Base-by-base conservation (phyloP, 2,113 vertebrate species). In the Syngnathus scovelli region DNA sequence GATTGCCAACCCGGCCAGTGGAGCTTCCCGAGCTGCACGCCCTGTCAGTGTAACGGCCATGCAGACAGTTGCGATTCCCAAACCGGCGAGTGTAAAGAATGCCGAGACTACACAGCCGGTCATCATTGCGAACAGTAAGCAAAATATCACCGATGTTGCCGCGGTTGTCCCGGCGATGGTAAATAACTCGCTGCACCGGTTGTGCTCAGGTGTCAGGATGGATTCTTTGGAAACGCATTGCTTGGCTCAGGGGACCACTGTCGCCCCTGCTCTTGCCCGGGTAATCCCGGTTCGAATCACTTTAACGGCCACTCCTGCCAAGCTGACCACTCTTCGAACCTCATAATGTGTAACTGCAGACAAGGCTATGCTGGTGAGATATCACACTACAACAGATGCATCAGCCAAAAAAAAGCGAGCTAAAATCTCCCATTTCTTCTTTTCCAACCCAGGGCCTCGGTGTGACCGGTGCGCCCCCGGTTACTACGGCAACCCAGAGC, bases 241-340 rank as follows among this genome's bases (percentile, higher is more conserved):
- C 86, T 95, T 56, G 94, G 93, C 51, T 94, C 91, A 0, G 94
- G 93, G 13, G 92, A 93, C 51, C 92, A 92, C 69, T 96, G 93
- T 72, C 89, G 88, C 4, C 93, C 93, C 6, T 98, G 94, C 55
- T 91, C 92, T 12, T 96, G 94, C 67, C 94, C 93, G 0, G 91
- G 93, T 6, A 85, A 88, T 76, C 93, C 92, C 0, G 92, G 89
- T 27, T 92, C 91, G 0, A 81, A 82, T 39, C 89, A 94, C 65
- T 95, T 91, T 67, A 92, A 95, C 0, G 94, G 90, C 0, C 84
- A 78, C 0, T 80, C 92, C 38, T 95, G 94, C 78, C 80, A 90
- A 0, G 67, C 90, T 0, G 91, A 95, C 1, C 74, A 78, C 0
- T 21, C 81, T 13, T 89, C 89, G 0, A 83, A 91, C 75, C 91